Evolutionary conservation across 2,113 vertebrate genomes (phyloP).

Genomic region (Mystacornis crossleyi): DNA sequence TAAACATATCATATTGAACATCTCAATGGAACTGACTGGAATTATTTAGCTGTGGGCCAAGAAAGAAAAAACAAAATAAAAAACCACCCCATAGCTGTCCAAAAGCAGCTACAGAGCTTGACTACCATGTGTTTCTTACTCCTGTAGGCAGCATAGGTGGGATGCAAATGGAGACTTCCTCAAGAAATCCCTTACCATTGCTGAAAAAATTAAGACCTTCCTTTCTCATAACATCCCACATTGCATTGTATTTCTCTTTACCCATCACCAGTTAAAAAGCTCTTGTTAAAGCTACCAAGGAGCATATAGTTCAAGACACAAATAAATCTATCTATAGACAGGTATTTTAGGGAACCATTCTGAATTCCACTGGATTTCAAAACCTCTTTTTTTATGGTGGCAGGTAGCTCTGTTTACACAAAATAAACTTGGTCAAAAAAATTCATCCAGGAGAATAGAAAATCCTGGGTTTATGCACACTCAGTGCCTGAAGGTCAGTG

Average conservation of each 20-base stretch:
- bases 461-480: background rate
- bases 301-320: background rate
- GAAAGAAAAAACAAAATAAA: background rate
- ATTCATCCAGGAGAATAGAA: background rate
- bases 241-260: background rate
- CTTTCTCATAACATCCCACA: background rate
- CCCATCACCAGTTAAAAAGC: background rate
- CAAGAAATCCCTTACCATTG: background rate
- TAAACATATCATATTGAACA: background rate
- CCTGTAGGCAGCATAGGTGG: background rate
- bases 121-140: background rate
- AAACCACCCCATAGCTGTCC: background rate
- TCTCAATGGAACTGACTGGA: background rate
- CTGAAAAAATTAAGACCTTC: background rate
- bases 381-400: background rate
- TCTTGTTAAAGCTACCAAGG: background rate
- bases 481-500: background rate
- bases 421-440: background rate
- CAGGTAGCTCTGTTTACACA: background rate
- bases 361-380: background rate
- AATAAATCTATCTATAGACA: background rate
- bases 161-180: background rate
- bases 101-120: background rate
- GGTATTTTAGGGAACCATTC: background rate
- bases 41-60: background rate